phyloP scores from a whole-genome alignment of 2,888 invertebrate genomes.

The Zhuqinia jingwanae region DNA sequence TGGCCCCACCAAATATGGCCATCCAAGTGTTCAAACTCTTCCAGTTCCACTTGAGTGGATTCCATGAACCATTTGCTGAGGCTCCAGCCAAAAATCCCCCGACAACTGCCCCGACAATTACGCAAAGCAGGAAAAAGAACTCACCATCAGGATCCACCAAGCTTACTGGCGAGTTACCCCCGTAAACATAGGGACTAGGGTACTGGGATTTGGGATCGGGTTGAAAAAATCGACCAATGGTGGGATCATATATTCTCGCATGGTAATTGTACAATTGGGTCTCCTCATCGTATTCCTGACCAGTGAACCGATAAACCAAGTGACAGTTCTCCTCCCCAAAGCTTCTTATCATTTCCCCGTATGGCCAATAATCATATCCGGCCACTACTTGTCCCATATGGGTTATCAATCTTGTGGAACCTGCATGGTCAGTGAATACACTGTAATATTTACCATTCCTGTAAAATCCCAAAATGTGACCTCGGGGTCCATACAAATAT shows the following conservation, averaged over 20 bases:
- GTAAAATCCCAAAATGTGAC: slow-evolving; percentile 59
- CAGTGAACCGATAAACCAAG: slow-evolving; percentile 74
- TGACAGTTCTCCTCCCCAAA: slow-evolving; percentile 69
- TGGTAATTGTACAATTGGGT: slow-evolving; percentile 78
- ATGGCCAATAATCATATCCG: slow-evolving; percentile 79
- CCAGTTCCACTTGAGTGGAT: slow-evolving; percentile 57
- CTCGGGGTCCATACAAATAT: slow-evolving; percentile 70
- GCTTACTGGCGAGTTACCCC: slow-evolving; percentile 70
- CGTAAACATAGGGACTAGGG: slow-evolving; percentile 78
- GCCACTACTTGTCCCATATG: slow-evolving; percentile 76
- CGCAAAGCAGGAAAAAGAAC: background rate
- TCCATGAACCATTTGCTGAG: slow-evolving; percentile 45
- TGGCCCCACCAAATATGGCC: slow-evolving; percentile 28
- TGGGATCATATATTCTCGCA: slow-evolving; percentile 78
- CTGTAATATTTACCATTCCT: slow-evolving; percentile 63
- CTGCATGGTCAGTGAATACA: slow-evolving; percentile 77
- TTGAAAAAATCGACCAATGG: slow-evolving; percentile 75
- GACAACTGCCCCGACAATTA: background rate
- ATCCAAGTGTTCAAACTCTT: slow-evolving; percentile 12
- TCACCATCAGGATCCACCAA: slow-evolving; percentile 71
- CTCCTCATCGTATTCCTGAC: slow-evolving; percentile 79
- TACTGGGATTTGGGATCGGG: slow-evolving; percentile 72
- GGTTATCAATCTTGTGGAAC: slow-evolving; percentile 76
- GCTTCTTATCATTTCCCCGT: slow-evolving; percentile 74
- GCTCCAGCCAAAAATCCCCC: slow-evolving; percentile 52